Conservation (phyloP, 2,113 vertebrate species). For the Benitochromis conjunctus region DNA sequence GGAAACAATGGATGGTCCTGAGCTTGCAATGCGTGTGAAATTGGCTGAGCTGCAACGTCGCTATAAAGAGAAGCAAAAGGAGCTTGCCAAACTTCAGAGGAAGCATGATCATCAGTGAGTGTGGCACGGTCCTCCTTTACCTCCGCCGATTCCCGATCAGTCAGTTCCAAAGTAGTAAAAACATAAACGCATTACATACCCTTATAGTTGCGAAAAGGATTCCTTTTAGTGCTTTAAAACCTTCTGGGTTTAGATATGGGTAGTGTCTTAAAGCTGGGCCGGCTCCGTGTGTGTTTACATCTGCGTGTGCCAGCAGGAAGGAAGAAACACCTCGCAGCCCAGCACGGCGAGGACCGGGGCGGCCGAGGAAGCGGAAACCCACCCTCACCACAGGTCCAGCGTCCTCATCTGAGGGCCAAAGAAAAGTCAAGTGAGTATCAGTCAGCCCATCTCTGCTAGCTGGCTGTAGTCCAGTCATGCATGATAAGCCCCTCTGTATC, state of each 20-base stretch:
- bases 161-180: background rate
- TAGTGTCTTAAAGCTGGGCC: background rate
- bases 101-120: slow-evolving; percentile 86
- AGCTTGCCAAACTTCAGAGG: slow-evolving; percentile 89
- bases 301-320: slow-evolving; percentile 73
- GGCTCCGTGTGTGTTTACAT: slow-evolving; percentile 13
- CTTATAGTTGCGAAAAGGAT: background rate
- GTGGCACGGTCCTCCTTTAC: background rate
- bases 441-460: background rate
- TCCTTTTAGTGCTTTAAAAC: background rate
- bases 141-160: background rate
- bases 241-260: background rate
- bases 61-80: slow-evolving; percentile 95
- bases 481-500: slow-evolving; percentile 29
- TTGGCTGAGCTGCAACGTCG: slow-evolving; percentile 88
- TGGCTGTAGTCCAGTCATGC: slow-evolving; percentile 4
- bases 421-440: slow-evolving; percentile 87
- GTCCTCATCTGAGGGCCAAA: slow-evolving; percentile 73
- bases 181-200: background rate
- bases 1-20: slow-evolving; percentile 87
- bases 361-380: slow-evolving; percentile 88
- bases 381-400: slow-evolving; percentile 59
- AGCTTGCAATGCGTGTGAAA: slow-evolving; percentile 88
- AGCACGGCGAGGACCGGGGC: slow-evolving; percentile 85
- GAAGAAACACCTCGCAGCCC: slow-evolving; percentile 93